Percentiles rank a stretch among this genome's conserved stretches.
phyloP scores from a whole-genome alignment of 2,113 vertebrate species.

The Felis chaus region DNA sequence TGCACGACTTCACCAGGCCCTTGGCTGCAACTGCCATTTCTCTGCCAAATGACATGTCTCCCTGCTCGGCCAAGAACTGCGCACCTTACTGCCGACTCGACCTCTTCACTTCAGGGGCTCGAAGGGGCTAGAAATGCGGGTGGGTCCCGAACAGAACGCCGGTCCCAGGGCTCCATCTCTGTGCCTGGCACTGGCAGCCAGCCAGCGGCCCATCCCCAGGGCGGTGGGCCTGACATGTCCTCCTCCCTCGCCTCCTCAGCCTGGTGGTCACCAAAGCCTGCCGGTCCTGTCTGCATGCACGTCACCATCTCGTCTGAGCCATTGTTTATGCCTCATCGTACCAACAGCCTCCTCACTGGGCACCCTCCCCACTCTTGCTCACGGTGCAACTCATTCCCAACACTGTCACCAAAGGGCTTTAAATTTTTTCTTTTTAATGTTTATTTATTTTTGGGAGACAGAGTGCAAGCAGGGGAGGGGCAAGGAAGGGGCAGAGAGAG shows the following conservation, averaged over 20 bases:
- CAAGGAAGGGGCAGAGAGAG: too few relatives aligned
- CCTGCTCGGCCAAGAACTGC: not conserved
- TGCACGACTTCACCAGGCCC: accelerated
- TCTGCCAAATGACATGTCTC: not conserved
- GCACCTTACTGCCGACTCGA: not conserved
- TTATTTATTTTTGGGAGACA: too few relatives aligned
- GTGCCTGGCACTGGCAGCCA: not conserved
- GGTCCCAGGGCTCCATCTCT: not conserved
- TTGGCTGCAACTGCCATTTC: not conserved
- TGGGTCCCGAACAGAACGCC: not conserved
- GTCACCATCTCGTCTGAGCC: not conserved
- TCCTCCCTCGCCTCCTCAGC: not conserved
- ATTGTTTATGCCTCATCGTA: accelerated
- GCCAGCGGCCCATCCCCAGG: not conserved
- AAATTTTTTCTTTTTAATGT: too few relatives aligned
- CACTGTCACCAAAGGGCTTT: accelerated
- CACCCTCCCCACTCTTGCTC: not conserved
- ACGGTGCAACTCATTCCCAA: not conserved
- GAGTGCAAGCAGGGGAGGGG: too few relatives aligned
- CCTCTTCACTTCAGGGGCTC: not conserved
- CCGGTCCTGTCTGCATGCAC: accelerated
- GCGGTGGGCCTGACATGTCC: not conserved
- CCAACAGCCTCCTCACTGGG: too few relatives aligned
- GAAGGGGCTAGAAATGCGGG: not conserved
- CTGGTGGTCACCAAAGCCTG: not conserved